A percentile compares a stretch with the other conserved stretches of the same genome.
Evolutionary conservation across 1,140 invertebrate genomes (phyloP).

Genomic region (Samia ricini): DNA sequence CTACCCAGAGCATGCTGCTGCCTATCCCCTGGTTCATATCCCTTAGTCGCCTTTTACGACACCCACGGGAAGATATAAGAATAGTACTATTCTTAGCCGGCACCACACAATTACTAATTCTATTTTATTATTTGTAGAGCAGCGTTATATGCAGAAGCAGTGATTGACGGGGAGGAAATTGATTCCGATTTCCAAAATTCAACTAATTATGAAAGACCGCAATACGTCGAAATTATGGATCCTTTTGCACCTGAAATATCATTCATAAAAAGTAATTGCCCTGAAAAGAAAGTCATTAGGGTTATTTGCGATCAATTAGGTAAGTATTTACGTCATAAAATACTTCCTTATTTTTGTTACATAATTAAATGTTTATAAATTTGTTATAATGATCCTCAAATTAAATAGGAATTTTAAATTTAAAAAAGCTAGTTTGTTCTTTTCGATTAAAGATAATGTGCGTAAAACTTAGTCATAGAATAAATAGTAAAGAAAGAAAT

Average conservation of each 20-base stretch:
- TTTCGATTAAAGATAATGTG: too few species aligned
- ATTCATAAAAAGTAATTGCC: slow-evolving; percentile 86
- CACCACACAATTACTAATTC: too few species aligned
- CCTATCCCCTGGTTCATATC: too few species aligned
- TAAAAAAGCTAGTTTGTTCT: too few species aligned
- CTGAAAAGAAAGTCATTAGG: slow-evolving; percentile 87
- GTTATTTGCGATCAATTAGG: slow-evolving; percentile 87
- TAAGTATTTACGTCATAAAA: slow-evolving; percentile 59
- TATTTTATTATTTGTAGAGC: slow-evolving; percentile 30
- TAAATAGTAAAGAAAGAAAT: background rate
- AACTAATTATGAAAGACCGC: slow-evolving; percentile 52
- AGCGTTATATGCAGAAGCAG: slow-evolving; percentile 56
- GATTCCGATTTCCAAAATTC: slow-evolving; percentile 52
- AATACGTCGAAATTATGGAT: slow-evolving; percentile 89
- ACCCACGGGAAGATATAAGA: too few species aligned
- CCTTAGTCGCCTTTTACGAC: too few species aligned
- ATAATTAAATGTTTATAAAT: too few species aligned
- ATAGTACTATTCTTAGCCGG: too few species aligned
- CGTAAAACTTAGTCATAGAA: background rate
- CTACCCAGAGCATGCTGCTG: too few species aligned
- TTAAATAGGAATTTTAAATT: too few species aligned
- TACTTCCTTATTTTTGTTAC: background rate
- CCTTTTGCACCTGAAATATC: slow-evolving; percentile 88
- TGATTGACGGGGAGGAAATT: slow-evolving; percentile 64
- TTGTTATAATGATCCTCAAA: too few species aligned